These are phyloP conservation scores for Pachypsylla venusta DNA, from an alignment of 1,140 invertebrate species.

Conservation along the genomic window DNA sequence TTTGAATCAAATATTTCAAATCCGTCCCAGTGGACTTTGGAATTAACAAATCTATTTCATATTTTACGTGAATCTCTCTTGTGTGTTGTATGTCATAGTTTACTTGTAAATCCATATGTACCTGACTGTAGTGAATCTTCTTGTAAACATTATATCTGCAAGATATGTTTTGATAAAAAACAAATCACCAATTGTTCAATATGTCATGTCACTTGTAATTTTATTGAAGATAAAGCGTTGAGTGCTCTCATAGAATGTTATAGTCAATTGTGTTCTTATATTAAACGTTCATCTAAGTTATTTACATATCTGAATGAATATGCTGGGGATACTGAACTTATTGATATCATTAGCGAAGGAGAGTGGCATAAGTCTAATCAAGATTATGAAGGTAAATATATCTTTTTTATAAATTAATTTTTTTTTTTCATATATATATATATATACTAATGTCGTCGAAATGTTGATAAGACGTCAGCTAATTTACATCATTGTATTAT, in stretches of 20 bases:
- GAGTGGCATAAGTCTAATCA: too few species aligned
- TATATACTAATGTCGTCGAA: too few species aligned
- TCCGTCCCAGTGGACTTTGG: background rate
- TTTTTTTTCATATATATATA: too few species aligned
- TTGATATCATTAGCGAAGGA: background rate
- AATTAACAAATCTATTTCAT: background rate
- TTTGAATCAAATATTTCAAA: background rate
- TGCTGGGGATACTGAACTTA: background rate
- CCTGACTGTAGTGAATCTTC: too few species aligned
- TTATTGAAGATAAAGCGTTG: background rate
- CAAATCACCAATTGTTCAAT: background rate
- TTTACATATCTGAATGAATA: background rate
- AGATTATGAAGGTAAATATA: too few species aligned
- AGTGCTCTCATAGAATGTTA: background rate
- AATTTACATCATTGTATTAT: too few species aligned
- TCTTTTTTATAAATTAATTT: too few species aligned
- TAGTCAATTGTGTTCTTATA: background rate
- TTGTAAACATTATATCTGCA: conserved; percentile 3
- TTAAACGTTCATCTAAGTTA: background rate
- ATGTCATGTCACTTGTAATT: background rate
- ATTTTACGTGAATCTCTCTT: background rate
- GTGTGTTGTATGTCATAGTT: background rate
- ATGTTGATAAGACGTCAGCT: too few species aligned
- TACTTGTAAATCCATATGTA: background rate
- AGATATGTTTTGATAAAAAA: background rate